Percentiles rank a stretch among this genome's conserved stretches.
Conservation (phyloP, 2,888 invertebrate genomes). For the Caenorhabditis sp. region DNA sequence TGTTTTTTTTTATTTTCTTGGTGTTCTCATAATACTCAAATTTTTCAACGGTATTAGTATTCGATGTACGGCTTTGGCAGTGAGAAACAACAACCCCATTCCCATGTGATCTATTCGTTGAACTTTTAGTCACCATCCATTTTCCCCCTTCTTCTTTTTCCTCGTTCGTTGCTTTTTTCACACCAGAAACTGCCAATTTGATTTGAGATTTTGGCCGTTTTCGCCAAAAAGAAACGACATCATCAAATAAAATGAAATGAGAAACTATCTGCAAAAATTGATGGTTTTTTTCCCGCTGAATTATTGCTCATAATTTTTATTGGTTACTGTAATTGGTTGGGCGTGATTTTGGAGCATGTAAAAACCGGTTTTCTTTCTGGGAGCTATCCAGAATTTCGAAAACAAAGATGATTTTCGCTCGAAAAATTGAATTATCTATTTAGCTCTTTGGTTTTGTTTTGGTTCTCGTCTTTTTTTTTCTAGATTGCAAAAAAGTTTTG, state of each 20-base stretch:
- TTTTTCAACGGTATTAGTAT: no score
- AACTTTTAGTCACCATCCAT: slow-evolving; percentile 22
- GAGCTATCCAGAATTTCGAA: no score
- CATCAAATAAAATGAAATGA: background rate
- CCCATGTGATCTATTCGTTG: slow-evolving; percentile 4
- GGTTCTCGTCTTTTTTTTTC: background rate
- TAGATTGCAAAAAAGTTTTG: background rate
- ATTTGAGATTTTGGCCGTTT: background rate
- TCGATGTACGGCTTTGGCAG: no score
- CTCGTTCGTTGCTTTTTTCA: background rate
- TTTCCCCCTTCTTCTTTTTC: slow-evolving; percentile 8
- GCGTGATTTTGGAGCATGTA: background rate
- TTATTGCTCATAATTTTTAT: background rate
- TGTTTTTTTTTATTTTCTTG: no score
- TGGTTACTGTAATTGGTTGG: background rate
- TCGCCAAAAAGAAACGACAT: background rate
- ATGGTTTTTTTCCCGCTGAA: background rate
- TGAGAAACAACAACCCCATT: background rate
- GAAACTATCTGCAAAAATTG: background rate
- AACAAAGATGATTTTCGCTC: background rate
- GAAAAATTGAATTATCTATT: background rate
- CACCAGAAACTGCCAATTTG: slow-evolving; percentile 1
- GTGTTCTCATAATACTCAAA: no score
- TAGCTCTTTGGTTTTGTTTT: background rate
- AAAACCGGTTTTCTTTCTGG: no score